Base-by-base conservation (phyloP, 2,113 vertebrate species). In the Regulus satrapa region DNA sequence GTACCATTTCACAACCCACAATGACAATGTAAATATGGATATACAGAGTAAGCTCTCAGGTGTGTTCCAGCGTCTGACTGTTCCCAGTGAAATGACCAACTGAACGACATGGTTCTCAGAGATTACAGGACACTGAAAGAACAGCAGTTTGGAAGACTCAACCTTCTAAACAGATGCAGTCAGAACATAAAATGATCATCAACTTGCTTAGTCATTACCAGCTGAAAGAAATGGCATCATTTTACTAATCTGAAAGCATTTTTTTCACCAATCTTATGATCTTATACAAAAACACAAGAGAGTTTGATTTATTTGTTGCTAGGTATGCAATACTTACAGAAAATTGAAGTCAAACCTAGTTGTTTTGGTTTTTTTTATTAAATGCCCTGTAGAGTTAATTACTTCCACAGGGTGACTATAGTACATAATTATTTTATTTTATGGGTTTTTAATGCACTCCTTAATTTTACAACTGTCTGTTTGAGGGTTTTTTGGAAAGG, bases 271-370 rank as follows among this genome's bases (percentile, higher is more conserved):
- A 28, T 31, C 29, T 52, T 54, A 26, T 2, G 63, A 81, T 41
- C 54, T 59, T 23, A 32, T 4, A 67, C 63, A 71, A 80, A 90
- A 80, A 38, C 41, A 58, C 31, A 40, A 92, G 23, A 68, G 14
- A 76, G 29, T 84, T 76, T 79, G 72, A 89, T 92, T 79, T 88
- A 89, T 94, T 54, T 94, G 34, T 76, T 91, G 54, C 41, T 94
- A 85, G 71, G 14, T 69, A 58, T 49, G 56, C 45, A 82, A 38
- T 64, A 81, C 76, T 75, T 89, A 73, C 3, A 84, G 66, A 68
- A 78, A 88, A 92, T 69, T 12, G 76, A 88, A 94, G 63, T 36
- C 29, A 79, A 88, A 73, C 24, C 49, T 36, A 52, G 46, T 1
- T 10, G 79, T 84, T 95, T 81, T 87, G 23, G 46, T 1, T 10